A percentile compares a stretch with the other conserved stretches of the same genome.
These are phyloP conservation scores for Heliothis peltigera DNA, from an alignment of 2,888 invertebrate species.

Conservation along the genomic window DNA sequence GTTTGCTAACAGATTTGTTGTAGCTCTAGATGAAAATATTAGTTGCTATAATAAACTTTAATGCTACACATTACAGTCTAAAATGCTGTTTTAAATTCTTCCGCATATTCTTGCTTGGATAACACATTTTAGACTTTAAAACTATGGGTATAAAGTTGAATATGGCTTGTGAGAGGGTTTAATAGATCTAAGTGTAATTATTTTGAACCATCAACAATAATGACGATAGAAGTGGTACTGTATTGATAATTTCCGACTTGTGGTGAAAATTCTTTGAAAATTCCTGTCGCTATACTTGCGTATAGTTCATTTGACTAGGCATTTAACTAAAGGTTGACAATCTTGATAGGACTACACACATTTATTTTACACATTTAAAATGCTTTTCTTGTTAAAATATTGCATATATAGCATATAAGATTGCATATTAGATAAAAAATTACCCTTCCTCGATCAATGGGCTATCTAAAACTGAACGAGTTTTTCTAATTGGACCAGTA, in stretches of 20 bases:
- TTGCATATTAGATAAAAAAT: too few relatives aligned
- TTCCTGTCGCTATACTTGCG: background rate
- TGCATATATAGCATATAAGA: too few relatives aligned
- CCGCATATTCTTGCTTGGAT: conserved; percentile 3
- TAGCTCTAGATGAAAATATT: conserved; percentile 4
- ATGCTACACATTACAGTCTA: conserved; percentile 31
- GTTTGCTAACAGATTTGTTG: conserved; percentile 13
- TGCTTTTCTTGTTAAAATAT: too few relatives aligned
- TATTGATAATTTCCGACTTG: conserved; percentile 43
- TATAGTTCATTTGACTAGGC: too few relatives aligned
- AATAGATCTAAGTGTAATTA: conserved; percentile 44
- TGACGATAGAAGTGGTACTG: conserved; percentile 36
- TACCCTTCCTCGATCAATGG: too few relatives aligned
- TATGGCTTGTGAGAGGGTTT: conserved; percentile 22
- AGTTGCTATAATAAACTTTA: conserved; percentile 32
- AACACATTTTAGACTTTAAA: conserved; percentile 7
- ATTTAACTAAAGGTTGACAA: too few relatives aligned
- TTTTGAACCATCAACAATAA: conserved; percentile 34
- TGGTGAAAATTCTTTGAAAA: conserved; percentile 28
- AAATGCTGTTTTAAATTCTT: conserved; percentile 39
- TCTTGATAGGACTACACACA: too few relatives aligned
- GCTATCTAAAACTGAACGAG: too few relatives aligned
- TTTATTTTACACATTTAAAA: too few relatives aligned
- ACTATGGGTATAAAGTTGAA: background rate
- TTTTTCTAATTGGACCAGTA: too few relatives aligned